Base-by-base conservation (phyloP, 1,140 invertebrate species). In the Leptopilina clavipes region DNA sequence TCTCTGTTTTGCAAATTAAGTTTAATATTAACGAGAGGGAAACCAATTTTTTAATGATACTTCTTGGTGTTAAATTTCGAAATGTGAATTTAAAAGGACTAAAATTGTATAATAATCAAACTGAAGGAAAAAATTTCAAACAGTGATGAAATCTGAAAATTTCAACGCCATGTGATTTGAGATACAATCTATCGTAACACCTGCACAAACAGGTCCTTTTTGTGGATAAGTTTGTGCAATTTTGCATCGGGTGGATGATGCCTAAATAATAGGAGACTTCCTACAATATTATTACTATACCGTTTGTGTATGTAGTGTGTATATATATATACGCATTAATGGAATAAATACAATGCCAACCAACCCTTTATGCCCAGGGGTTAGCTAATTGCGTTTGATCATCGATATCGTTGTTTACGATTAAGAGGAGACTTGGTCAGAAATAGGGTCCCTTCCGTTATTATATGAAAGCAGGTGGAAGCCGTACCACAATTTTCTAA, bases 381-480 rank as follows among this genome's bases (percentile, higher is more conserved):
- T 31, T 65, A 22, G 59, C 59, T 65, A 65, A 65, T 37, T 65
- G 22, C 22, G n/a, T 65, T 65, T 65, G 59, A 65, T 65, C 59
- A 37, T 65, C 59, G 59, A 65, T 65, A 65, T 65, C 22, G 59
- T 65, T 65, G 59, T 65, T 65, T 65, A 31, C 59, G 59, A 37
- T 65, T 37, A n/a, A 37, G 56, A 65, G 18, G 22, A 65, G 56
- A 52, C 48, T 17, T 52, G 48, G 48, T 52, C 48, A 52, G 48
- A 65, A 31, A 65, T 31, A 54, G 11, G 31, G 59, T 22, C 59
- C 25, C 25, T 37, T 8, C 59, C 25, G 65, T 78, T 78, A 78
- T 81, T 81, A 81, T 81, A 81, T 17, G 76, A 70, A 71, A 81
- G 76, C 80, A 81, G 80, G 80, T 81, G 80, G 80, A 76, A 81